These are phyloP conservation scores for Gouania willdenowi DNA, from an alignment of 2,797 vertebrate genomes.

Conservation along the genomic window DNA sequence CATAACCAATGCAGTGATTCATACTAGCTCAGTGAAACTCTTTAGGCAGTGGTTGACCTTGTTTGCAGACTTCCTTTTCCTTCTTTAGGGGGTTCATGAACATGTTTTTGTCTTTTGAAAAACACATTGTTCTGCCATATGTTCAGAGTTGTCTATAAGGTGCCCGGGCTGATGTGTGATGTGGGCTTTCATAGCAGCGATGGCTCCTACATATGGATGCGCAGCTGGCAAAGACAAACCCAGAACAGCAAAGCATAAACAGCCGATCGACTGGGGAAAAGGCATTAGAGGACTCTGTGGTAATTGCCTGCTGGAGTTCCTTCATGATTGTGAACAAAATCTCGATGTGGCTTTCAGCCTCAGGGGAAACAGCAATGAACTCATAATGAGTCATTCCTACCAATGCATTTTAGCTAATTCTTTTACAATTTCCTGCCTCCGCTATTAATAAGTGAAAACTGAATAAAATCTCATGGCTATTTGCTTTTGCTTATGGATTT, in stretches of 20 bases:
- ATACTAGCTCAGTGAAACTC: slow-evolving; percentile 45
- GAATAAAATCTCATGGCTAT: no score
- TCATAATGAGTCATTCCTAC: slow-evolving; percentile 17
- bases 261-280: slow-evolving; percentile 15
- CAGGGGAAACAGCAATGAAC: slow-evolving; percentile 4
- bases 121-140: slow-evolving; percentile 29
- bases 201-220: slow-evolving; percentile 21
- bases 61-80: slow-evolving; percentile 48
- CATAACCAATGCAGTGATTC: slow-evolving; percentile 55
- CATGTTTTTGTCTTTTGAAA: slow-evolving; percentile 26
- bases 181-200: slow-evolving; percentile 21
- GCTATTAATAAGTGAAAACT: background rate
- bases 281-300: background rate
- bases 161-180: slow-evolving; percentile 7
- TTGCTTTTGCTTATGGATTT: no score
- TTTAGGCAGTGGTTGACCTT: slow-evolving; percentile 57
- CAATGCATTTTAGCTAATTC: background rate
- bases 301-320: slow-evolving; percentile 20
- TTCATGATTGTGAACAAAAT: slow-evolving; percentile 11
- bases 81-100: slow-evolving; percentile 36
- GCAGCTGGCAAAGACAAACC: slow-evolving; percentile 29
- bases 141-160: slow-evolving; percentile 7
- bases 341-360: background rate
- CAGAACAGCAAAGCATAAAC: background rate
- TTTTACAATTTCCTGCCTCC: slow-evolving; percentile 1